Evolutionary conservation across 2,888 invertebrate species (phyloP).

Genomic region (Autographa gamma): DNA sequence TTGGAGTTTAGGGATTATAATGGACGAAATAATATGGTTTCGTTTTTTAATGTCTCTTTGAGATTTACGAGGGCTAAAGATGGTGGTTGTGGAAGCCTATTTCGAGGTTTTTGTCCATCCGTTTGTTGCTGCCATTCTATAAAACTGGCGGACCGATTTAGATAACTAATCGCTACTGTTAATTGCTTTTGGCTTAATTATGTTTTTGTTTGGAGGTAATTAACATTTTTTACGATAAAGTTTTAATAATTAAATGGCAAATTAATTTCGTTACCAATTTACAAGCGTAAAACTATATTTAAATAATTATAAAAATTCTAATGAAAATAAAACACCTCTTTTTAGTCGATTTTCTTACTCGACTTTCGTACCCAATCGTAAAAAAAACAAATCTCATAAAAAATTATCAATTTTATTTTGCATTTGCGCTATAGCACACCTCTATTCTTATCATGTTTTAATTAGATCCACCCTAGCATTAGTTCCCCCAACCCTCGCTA

Average conservation of each 20-base stretch:
- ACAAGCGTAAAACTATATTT: not conserved
- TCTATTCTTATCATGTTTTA: not conserved
- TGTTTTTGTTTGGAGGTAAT: conserved; percentile 14
- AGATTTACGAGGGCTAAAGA: conserved; percentile 65
- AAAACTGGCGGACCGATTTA: conserved; percentile 34
- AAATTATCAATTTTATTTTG: too few relatives aligned
- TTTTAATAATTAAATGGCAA: not conserved
- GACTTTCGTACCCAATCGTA: not conserved
- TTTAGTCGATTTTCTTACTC: not conserved
- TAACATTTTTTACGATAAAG: not conserved
- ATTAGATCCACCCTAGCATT: conserved; percentile 4
- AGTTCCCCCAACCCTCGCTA: not conserved
- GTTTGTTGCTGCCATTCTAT: conserved; percentile 43
- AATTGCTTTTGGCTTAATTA: conserved; percentile 28
- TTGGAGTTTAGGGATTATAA: conserved; percentile 7
- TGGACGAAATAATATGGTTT: conserved; percentile 39
- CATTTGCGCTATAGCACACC: not conserved
- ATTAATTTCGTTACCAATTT: too few relatives aligned
- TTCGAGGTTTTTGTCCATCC: conserved; percentile 46
- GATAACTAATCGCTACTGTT: conserved; percentile 24
- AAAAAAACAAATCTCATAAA: not conserved
- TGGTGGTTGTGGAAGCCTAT: conserved; percentile 53
- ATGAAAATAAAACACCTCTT: not conserved
- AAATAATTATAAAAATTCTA: too few relatives aligned
- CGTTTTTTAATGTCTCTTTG: conserved; percentile 47